These are phyloP conservation scores for Typhlichthys eigenmanni DNA, from an alignment of 2,797 vertebrate species.

Conservation along the genomic window DNA sequence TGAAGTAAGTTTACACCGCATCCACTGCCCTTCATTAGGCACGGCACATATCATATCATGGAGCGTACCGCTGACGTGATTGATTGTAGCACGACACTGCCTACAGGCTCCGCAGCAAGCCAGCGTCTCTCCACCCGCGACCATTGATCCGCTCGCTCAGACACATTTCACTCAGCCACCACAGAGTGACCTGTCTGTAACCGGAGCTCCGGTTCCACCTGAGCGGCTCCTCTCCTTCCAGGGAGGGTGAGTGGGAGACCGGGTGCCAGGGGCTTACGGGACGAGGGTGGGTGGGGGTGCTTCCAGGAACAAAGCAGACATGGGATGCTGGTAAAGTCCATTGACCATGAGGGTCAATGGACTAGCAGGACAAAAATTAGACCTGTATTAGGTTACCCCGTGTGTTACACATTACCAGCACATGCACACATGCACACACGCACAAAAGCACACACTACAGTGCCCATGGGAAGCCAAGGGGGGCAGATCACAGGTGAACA, in stretches of 20 bases:
- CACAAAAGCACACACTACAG: constrained; percentile 14
- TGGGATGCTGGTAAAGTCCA: constrained; percentile 73
- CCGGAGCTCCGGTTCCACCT: constrained; percentile 47
- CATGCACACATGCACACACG: constrained; percentile 19
- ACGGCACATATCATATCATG: too few species aligned
- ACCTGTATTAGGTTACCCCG: constrained; percentile 72
- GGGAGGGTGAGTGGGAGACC: constrained; percentile 15
- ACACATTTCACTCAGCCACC: constrained; percentile 30
- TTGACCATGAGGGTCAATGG: constrained; percentile 64
- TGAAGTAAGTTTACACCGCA: too few species aligned
- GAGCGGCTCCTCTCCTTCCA: constrained; percentile 16
- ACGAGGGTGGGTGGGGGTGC: constrained; percentile 32
- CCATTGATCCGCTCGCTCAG: constrained; percentile 41
- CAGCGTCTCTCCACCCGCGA: constrained; percentile 30
- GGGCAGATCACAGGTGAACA: constrained; percentile 30
- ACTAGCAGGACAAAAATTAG: constrained; percentile 65
- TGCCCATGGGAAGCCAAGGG: not conserved
- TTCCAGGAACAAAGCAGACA: constrained; percentile 75
- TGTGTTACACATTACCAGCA: constrained; percentile 61
- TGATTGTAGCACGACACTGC: constrained; percentile 19
- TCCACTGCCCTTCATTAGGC: too few species aligned
- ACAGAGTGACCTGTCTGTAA: constrained; percentile 46
- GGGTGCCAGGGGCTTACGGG: constrained; percentile 24
- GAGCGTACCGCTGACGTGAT: not conserved
- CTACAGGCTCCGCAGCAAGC: constrained; percentile 13